Evolutionary conservation across 1,140 invertebrate genomes (phyloP).

Genomic region (Dendroctonus ponderosae): DNA sequence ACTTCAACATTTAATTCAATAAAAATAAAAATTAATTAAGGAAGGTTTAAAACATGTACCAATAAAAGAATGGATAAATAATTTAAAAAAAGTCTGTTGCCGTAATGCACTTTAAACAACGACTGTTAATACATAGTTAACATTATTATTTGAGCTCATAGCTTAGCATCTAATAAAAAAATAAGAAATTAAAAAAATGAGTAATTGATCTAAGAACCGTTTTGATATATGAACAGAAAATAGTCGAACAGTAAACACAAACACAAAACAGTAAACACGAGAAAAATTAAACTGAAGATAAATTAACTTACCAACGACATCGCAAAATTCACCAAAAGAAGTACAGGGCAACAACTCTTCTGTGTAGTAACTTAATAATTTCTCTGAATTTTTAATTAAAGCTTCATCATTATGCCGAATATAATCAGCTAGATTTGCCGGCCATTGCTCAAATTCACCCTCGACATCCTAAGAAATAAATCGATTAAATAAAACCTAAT

Average conservation of each 20-base stretch:
- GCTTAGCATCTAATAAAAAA: conserved; percentile 1
- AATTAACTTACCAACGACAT: conserved; percentile 70
- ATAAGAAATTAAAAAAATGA: conserved; percentile 2
- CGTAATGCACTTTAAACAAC: not conserved
- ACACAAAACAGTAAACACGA: too few species aligned
- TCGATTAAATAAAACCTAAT: conserved; percentile 3
- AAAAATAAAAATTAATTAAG: too few species aligned
- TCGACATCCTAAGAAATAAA: conserved; percentile 65
- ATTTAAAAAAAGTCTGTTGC: not conserved
- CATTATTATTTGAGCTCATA: not conserved
- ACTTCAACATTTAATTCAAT: not conserved
- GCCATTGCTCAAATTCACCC: conserved; percentile 81
- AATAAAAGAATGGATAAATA: not conserved
- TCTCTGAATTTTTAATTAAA: conserved; percentile 83
- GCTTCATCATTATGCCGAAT: conserved; percentile 91
- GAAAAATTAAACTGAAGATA: not conserved
- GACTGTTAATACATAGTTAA: not conserved
- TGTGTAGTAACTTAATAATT: conserved; percentile 75
- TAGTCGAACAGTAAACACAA: too few species aligned
- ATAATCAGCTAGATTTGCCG: conserved; percentile 83
- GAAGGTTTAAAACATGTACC: not conserved
- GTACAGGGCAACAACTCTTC: conserved; percentile 88
- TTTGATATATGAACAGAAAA: not conserved
- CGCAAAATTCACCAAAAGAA: conserved; percentile 87
- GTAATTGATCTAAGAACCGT: not conserved